These are phyloP conservation scores for Strongylocentrotus purpuratus DNA, from an alignment of 35 echinoderm and acorn worm species.

Conservation along the genomic window DNA sequence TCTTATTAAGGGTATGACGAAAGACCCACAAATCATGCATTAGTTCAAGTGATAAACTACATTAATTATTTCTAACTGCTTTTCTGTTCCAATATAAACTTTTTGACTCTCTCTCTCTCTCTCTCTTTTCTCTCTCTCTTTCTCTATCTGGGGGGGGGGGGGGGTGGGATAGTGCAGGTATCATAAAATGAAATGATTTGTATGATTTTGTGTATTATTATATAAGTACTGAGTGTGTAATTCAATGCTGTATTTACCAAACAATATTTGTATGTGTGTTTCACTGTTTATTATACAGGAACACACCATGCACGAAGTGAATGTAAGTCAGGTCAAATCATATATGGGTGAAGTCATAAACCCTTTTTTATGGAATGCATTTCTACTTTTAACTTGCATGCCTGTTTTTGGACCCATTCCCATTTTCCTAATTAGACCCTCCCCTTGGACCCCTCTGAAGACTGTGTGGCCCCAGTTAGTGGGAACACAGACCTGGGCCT, in stretches of 20 bases:
- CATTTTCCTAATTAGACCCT: background rate
- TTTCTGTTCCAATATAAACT: background rate
- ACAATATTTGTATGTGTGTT: background rate
- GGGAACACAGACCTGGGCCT: background rate
- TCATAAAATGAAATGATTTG: no score
- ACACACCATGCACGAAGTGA: slow-evolving; percentile 44
- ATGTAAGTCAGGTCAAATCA: background rate
- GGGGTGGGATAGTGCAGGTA: no score
- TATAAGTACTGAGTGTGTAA: no score
- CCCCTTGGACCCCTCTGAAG: background rate
- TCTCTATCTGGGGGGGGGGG: no score
- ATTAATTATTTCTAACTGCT: background rate
- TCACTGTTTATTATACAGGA: slow-evolving; percentile 29
- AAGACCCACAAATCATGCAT: background rate
- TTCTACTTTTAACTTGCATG: slow-evolving; percentile 13
- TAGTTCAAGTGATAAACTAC: background rate
- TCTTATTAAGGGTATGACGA: background rate
- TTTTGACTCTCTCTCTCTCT: background rate
- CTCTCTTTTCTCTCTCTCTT: no score
- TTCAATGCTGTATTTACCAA: background rate
- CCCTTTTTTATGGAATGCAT: background rate
- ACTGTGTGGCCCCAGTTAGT: background rate
- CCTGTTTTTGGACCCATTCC: background rate
- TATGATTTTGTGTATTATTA: no score
- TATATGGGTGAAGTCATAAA: background rate